These are phyloP conservation scores for Drosophila mauritiana DNA, from an alignment of 1,140 invertebrate genomes.

Conservation along the genomic window DNA sequence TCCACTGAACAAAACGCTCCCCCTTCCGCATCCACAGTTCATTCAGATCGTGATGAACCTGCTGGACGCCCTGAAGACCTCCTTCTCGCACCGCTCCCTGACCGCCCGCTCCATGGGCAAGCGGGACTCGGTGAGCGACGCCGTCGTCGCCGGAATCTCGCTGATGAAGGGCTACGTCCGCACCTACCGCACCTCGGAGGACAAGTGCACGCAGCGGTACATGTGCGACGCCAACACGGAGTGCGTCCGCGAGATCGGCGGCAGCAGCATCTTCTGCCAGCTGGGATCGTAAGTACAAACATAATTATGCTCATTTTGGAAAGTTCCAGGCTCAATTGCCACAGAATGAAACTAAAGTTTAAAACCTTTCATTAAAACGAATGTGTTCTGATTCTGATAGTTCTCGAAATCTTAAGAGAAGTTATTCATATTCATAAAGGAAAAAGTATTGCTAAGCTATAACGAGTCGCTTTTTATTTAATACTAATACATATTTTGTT, in stretches of 20 bases:
- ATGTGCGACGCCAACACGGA: conserved; percentile 95
- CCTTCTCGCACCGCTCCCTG: conserved; percentile 94
- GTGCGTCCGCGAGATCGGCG: conserved; percentile 92
- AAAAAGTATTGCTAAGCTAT: too few relatives aligned
- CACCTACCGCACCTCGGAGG: conserved; percentile 92
- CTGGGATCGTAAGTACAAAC: conserved; percentile 93
- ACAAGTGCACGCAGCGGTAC: conserved; percentile 91
- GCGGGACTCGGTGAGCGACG: conserved; percentile 94
- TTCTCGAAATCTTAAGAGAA: too few relatives aligned
- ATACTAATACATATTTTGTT: not conserved
- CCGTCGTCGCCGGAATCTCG: conserved; percentile 92
- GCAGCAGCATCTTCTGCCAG: conserved; percentile 95
- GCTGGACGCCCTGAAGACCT: conserved; percentile 94
- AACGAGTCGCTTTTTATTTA: too few relatives aligned
- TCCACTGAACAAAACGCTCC: conserved; percentile 60
- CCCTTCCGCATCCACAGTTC: conserved; percentile 89
- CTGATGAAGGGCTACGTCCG: conserved; percentile 95
- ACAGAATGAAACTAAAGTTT: too few relatives aligned
- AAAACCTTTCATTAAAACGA: too few relatives aligned
- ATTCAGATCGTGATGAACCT: conserved; percentile 96
- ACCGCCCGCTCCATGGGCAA: conserved; percentile 92
- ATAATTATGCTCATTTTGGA: too few relatives aligned
- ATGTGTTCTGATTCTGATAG: too few relatives aligned
- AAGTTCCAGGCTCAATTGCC: too few relatives aligned
- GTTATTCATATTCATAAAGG: too few relatives aligned